These are phyloP conservation scores for Sylvia borin DNA, from an alignment of 2,797 vertebrate species.

Conservation along the genomic window DNA sequence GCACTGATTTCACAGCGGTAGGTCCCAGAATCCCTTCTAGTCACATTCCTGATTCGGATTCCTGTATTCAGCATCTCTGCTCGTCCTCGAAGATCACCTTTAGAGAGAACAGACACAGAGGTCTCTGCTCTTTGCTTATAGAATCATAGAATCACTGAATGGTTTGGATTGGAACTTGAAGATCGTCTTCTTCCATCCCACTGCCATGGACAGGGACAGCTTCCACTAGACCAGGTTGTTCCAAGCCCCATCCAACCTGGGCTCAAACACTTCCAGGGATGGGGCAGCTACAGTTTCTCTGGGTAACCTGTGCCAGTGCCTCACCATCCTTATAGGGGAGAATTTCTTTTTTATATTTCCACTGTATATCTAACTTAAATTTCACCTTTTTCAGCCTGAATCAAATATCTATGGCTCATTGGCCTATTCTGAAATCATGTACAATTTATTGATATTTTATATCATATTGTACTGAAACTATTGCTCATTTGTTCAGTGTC, in stretches of 20 bases:
- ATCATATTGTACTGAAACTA: background rate
- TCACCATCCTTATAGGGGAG: background rate
- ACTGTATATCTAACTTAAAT: background rate
- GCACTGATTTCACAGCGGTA: slow-evolving; percentile 96
- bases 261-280: background rate
- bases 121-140: background rate
- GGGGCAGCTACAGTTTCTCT: background rate
- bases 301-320: background rate
- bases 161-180: background rate
- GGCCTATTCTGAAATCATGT: background rate
- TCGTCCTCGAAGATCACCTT: slow-evolving; percentile 83
- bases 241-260: background rate
- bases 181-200: background rate
- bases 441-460: background rate
- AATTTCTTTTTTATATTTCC: background rate
- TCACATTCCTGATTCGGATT: slow-evolving; percentile 85
- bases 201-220: background rate
- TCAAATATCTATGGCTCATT: background rate
- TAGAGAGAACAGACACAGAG: background rate
- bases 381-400: background rate
- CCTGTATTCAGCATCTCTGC: slow-evolving; percentile 87
- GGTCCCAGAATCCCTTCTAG: slow-evolving; percentile 88
- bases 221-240: background rate
- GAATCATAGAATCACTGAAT: background rate
- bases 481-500: background rate